Evolutionary conservation across 1,140 invertebrate genomes (phyloP), one percentile per base, ranked within the genome.

Genomic region (Carposina sasakii): DNA sequence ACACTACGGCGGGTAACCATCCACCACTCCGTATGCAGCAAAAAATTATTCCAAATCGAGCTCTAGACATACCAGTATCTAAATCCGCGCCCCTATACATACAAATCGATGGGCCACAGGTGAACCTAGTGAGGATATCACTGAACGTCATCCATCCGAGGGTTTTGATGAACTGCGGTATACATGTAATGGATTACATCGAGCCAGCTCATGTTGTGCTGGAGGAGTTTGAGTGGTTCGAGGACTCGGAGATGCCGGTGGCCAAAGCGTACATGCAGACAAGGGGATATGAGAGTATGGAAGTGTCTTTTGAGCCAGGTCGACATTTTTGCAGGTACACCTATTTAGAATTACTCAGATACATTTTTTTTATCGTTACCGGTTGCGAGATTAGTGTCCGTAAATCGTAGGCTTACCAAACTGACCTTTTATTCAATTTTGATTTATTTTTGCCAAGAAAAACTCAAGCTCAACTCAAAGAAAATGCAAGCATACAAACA

Each of bases 211-310:
- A 79, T 53, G 36, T 81, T 3, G 19, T 83, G 1, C 17, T 83
- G 24, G 76, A 83, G 50, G 50, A 58, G 4, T 77, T 83, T 33
- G 67, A 77, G 41, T 83, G 76, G 79, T 83, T 83, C 19, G 47
- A 56, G 3, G 72, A 78, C 36, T 49, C 52, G 13, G 62, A 66
- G 2, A 3, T 75, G 20, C 74, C 74, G 0, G 40, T 47, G 12
- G 57, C 60, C 3, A 71, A 68, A 44, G 68, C 57, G 0, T 79
- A 53, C 56, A 26, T 76, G 2, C 39, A 52, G 2, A 83, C 76
- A 1, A 50, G 60, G 24, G 61, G 67, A 0, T 83, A 81, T 44
- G 67, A 74, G 48, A 42, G 64, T 16, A 54, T 74, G 12, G 67
- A 83, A 64, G 53, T 81, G 0, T 48, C 44, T 2, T 63, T 79